These are phyloP conservation scores for Champsocephalus gunnari DNA, from an alignment of 2,797 vertebrate genomes.

Conservation along the genomic window DNA sequence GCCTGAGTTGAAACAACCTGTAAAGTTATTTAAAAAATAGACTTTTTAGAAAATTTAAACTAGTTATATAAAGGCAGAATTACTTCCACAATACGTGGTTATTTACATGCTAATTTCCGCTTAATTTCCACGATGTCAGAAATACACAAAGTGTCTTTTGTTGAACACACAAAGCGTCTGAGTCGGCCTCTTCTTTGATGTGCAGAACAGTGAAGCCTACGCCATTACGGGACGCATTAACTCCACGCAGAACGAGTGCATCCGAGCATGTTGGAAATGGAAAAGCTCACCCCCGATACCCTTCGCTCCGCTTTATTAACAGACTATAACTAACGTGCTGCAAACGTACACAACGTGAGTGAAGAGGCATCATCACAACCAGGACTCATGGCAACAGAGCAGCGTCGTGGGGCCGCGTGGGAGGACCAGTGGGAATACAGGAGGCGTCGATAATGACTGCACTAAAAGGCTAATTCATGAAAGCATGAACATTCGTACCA, in stretches of 20 bases:
- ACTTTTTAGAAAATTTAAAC: no score
- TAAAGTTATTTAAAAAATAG: no score
- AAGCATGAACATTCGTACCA: slow-evolving; percentile 28
- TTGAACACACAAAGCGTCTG: neutral
- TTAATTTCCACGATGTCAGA: neutral
- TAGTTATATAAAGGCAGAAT: no score
- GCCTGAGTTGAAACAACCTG: no score
- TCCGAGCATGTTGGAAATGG: neutral
- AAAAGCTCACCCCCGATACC: neutral
- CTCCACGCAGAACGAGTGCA: neutral
- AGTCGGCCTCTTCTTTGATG: neutral
- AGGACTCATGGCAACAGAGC: slow-evolving; percentile 55
- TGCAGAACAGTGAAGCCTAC: neutral
- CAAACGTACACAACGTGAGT: slow-evolving; percentile 39
- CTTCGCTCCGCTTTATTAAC: neutral
- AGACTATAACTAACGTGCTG: slow-evolving; percentile 11
- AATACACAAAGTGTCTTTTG: neutral
- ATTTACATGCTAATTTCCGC: neutral
- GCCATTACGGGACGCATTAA: neutral
- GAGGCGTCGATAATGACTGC: slow-evolving; percentile 64
- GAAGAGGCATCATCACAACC: slow-evolving; percentile 39
- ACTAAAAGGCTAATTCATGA: slow-evolving; percentile 53
- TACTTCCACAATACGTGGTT: neutral
- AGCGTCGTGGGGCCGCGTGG: slow-evolving; percentile 50
- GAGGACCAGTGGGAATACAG: slow-evolving; percentile 65